phyloP scores from a whole-genome alignment of 2,113 vertebrate species.

The Vulpes ferrilata region DNA sequence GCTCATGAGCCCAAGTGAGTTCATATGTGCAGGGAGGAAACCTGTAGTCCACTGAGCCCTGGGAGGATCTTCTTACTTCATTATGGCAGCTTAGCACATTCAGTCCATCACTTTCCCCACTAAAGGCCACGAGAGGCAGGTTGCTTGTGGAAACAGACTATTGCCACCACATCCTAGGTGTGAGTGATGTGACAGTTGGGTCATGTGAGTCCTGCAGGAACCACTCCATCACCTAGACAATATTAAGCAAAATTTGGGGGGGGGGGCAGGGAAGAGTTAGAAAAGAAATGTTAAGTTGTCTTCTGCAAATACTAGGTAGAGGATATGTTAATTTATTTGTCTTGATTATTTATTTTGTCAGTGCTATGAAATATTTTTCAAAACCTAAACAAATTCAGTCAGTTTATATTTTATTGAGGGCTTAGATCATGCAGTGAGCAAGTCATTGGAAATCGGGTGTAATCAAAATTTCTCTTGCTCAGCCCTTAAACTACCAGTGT shows the following conservation, averaged over 20 bases:
- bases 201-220: neutral
- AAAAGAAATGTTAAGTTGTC: neutral
- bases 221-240: neutral
- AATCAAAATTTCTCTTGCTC: conserved; percentile 30
- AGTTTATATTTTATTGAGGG: neutral
- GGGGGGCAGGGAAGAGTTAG: neutral
- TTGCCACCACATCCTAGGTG: neutral
- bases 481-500: neutral
- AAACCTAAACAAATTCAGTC: neutral
- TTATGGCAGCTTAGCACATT: neutral
- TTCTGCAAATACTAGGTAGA: neutral
- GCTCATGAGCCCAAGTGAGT: neutral
- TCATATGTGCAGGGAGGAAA: neutral
- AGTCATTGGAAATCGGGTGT: neutral
- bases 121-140: neutral
- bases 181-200: neutral
- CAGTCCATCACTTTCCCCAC: neutral
- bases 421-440: neutral
- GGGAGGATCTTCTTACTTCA: neutral
- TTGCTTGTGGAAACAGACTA: neutral
- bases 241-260: neutral
- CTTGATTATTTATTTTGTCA: neutral
- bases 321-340: neutral
- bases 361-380: conserved; percentile 17
- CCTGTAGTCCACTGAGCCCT: neutral